Conservation (phyloP, 2,113 vertebrate species). For the Sprattus sprattus region DNA sequence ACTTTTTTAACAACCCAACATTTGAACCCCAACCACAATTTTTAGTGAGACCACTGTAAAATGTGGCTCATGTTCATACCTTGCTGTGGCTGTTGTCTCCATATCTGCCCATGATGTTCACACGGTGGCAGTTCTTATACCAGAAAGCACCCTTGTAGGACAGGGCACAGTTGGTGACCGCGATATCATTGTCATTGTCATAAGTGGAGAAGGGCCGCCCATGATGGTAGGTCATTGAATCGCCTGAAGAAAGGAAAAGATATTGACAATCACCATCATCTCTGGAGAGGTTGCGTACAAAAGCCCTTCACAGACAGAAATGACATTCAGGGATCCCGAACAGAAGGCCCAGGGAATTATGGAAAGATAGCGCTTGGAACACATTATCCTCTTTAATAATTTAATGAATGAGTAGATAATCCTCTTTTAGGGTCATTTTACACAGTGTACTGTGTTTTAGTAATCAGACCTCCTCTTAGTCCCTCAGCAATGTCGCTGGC, state of each 20-base stretch:
- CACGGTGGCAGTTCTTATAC: constrained; percentile 98
- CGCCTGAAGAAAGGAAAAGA: constrained; percentile 72
- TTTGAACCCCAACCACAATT: neutral
- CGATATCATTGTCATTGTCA: constrained; percentile 93
- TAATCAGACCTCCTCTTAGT: neutral
- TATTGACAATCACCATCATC: neutral
- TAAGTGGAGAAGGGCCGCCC: constrained; percentile 92
- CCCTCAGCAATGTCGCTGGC: neutral
- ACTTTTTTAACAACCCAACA: too few species aligned
- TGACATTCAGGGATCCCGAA: neutral
- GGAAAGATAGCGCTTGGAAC: neutral
- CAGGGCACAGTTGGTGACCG: constrained; percentile 96
- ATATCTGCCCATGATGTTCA: constrained; percentile 96
- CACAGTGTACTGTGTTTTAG: neutral
- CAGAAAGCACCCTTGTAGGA: constrained; percentile 98
- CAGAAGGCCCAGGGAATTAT: neutral
- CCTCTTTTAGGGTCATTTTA: neutral
- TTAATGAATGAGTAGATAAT: neutral
- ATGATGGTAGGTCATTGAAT: constrained; percentile 96
- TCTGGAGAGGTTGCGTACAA: neutral
- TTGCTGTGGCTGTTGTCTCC: constrained; percentile 95
- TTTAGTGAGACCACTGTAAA: neutral
- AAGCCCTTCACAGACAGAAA: neutral
- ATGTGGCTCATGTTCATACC: constrained; percentile 63
- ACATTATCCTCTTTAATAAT: neutral